Conservation (phyloP, 2,888 invertebrate genomes). For the Epirrita christyi region DNA sequence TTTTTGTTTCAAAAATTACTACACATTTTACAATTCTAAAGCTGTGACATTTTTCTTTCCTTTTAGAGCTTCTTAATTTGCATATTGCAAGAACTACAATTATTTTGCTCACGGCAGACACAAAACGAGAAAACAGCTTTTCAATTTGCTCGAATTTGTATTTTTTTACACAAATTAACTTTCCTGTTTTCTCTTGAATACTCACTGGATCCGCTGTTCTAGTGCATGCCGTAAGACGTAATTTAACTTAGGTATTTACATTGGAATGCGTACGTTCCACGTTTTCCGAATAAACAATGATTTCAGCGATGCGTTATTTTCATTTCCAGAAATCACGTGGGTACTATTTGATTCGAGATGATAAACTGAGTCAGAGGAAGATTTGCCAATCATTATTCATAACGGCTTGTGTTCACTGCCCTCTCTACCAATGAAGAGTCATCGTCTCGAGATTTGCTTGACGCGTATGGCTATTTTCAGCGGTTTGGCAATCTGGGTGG, state of each 20-base stretch:
- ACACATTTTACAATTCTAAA: slow-evolving; percentile 8
- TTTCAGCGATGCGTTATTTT: slow-evolving; percentile 39
- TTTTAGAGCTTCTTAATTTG: slow-evolving; percentile 10
- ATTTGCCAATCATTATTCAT: slow-evolving; percentile 76
- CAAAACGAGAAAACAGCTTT: slow-evolving; percentile 9
- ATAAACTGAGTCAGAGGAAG: slow-evolving; percentile 60
- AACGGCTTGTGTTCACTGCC: slow-evolving; percentile 63
- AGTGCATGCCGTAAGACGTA: slow-evolving; percentile 17
- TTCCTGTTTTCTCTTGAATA: slow-evolving; percentile 11
- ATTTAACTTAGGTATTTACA: slow-evolving; percentile 8
- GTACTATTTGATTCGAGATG: slow-evolving; percentile 43
- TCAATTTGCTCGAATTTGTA: slow-evolving; percentile 5
- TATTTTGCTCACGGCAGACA: slow-evolving; percentile 5
- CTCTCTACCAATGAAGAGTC: slow-evolving; percentile 60
- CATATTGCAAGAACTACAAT: slow-evolving; percentile 10
- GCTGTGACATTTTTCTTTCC: neutral
- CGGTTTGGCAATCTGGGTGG: slow-evolving; percentile 45
- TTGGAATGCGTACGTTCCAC: slow-evolving; percentile 24
- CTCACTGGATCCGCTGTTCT: slow-evolving; percentile 1
- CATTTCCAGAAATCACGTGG: slow-evolving; percentile 50
- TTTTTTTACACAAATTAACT: slow-evolving; percentile 6
- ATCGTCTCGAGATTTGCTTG: slow-evolving; percentile 66
- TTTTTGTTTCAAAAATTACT: neutral
- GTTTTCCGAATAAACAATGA: slow-evolving; percentile 47
- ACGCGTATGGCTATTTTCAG: slow-evolving; percentile 73